Conservation (phyloP, 2,797 vertebrate genomes). For the Gadopsis marmoratus region DNA sequence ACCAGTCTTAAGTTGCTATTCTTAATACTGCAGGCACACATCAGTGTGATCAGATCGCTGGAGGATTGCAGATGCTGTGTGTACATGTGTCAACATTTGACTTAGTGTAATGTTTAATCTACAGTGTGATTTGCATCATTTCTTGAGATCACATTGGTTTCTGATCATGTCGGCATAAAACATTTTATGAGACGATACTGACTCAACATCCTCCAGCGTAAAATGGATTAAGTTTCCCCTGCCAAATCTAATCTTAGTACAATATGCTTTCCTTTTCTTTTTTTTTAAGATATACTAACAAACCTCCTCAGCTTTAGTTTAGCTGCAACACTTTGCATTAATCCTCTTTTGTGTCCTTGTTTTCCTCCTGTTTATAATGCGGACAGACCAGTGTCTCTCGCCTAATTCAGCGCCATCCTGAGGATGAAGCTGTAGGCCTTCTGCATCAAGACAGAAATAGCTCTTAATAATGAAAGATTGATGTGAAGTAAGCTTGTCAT, state of each 20-base stretch:
- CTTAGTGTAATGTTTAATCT: background rate
- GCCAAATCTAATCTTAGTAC: background rate
- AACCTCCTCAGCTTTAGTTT: background rate
- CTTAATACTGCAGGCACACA: background rate
- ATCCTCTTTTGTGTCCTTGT: constrained; percentile 13
- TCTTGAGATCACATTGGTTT: background rate
- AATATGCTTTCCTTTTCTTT: background rate
- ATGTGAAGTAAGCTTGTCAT: constrained; percentile 87
- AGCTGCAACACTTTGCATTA: background rate
- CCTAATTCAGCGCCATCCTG: constrained; percentile 52
- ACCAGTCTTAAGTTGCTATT: background rate
- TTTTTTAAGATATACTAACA: background rate
- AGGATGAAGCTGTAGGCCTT: constrained; percentile 67
- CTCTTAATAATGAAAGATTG: constrained; percentile 88
- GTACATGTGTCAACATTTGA: background rate
- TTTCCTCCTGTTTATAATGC: constrained; percentile 15
- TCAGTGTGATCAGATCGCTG: background rate
- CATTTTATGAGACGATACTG: background rate
- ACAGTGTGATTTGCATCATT: background rate
- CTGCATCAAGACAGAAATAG: constrained; percentile 83
- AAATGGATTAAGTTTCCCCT: background rate
- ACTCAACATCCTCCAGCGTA: background rate
- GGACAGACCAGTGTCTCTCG: constrained; percentile 46
- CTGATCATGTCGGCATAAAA: background rate
- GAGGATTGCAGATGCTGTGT: background rate